A percentile compares a stretch with the other conserved stretches of the same genome.
Conservation (phyloP, 2,888 invertebrate genomes). For the Tachina lurida region DNA sequence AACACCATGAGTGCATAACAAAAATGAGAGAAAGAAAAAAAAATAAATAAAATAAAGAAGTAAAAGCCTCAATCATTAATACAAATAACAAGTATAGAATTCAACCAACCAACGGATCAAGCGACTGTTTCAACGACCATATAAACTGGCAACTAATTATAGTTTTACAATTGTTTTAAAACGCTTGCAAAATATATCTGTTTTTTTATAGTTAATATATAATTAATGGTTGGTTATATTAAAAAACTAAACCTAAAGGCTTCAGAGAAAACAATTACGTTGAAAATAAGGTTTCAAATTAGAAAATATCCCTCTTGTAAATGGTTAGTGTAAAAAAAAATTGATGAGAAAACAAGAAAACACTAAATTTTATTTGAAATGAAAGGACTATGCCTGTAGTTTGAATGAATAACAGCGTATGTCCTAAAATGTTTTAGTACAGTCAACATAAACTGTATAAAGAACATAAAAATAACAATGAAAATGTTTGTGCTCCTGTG, state of each 20-base stretch:
- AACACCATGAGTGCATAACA: constrained; percentile 40
- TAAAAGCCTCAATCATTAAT: constrained; percentile 35
- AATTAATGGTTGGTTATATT: constrained; percentile 33
- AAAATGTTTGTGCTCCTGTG: too few species aligned
- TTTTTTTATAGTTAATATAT: constrained; percentile 15
- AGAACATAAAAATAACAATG: too few species aligned
- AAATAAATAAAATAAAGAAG: constrained; percentile 4
- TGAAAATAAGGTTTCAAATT: neutral
- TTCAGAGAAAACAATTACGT: neutral
- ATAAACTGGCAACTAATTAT: constrained; percentile 62
- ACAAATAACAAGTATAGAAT: constrained; percentile 18
- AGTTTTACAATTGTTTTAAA: constrained; percentile 56
- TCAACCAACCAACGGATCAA: constrained; percentile 37
- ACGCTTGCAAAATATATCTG: constrained; percentile 48
- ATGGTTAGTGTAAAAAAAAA: neutral
- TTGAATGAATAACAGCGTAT: too few species aligned
- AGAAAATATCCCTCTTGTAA: neutral
- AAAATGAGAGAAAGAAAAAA: neutral
- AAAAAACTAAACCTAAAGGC: neutral
- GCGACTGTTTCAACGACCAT: constrained; percentile 38
- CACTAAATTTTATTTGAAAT: too few species aligned
- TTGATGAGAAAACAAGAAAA: too few species aligned
- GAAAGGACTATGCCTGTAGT: too few species aligned
- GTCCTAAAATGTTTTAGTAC: too few species aligned
- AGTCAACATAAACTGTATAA: too few species aligned